phyloP scores from a whole-genome alignment of 2,888 invertebrate species.

The Thecophora atra region DNA sequence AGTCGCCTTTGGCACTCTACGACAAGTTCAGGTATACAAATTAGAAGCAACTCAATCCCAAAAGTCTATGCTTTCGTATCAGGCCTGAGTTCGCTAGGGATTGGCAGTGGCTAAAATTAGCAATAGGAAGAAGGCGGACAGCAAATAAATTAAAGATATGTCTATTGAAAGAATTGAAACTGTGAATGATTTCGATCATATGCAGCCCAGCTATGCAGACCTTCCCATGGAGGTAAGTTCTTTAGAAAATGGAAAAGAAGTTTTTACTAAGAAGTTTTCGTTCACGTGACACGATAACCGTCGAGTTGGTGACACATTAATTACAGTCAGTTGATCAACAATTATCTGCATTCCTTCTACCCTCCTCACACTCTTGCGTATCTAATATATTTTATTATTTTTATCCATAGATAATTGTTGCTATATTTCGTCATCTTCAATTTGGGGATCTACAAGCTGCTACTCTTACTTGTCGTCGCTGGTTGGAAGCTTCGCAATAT shows the following conservation, averaged over 20 bases:
- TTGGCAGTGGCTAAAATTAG: neutral
- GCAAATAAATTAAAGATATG: neutral
- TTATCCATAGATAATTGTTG: constrained; percentile 70
- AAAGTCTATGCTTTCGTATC: no score
- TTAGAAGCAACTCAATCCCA: no score
- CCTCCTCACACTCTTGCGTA: neutral
- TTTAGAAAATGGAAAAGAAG: neutral
- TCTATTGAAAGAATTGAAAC: constrained; percentile 2
- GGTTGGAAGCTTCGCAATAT: constrained; percentile 76
- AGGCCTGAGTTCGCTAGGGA: neutral
- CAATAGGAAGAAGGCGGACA: neutral
- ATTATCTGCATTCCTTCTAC: neutral
- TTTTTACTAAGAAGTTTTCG: no score
- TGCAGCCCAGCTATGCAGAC: constrained; percentile 57
- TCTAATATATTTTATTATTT: neutral
- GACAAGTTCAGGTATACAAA: no score
- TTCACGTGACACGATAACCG: constrained; percentile 45
- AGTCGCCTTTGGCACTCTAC: no score
- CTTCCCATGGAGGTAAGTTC: constrained; percentile 62
- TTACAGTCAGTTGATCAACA: constrained; percentile 3
- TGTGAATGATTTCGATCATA: constrained; percentile 45
- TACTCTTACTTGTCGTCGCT: constrained; percentile 72
- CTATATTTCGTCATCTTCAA: constrained; percentile 72
- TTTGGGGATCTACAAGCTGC: constrained; percentile 74
- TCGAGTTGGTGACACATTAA: neutral